phyloP scores from a whole-genome alignment of 2,113 vertebrate genomes.

The Microcebus jonahi region DNA sequence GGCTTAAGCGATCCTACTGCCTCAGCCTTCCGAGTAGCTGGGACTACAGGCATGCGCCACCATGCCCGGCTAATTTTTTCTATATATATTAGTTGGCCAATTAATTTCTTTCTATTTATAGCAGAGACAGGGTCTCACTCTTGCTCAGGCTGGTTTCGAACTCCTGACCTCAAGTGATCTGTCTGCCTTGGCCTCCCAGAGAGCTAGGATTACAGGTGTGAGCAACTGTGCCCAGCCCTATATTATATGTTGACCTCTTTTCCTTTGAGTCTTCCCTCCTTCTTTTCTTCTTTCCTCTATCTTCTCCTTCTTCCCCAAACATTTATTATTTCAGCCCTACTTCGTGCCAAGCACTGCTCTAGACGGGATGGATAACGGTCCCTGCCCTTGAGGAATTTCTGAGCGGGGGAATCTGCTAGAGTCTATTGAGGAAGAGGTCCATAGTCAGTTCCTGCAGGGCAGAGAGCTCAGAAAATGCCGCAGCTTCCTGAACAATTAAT shows the following conservation, averaged over 20 bases:
- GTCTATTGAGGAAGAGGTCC: neutral
- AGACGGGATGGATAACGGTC: fast-evolving
- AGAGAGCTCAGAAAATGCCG: neutral
- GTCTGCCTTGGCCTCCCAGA: no score
- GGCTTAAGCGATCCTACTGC: no score
- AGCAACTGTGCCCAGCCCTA: fast-evolving
- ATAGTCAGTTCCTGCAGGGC: neutral
- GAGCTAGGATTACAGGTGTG: no score
- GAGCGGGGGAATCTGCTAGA: neutral
- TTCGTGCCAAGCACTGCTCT: neutral
- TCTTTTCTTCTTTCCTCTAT: neutral
- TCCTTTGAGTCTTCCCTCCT: neutral
- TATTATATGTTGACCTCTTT: neutral
- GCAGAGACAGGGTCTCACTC: no score
- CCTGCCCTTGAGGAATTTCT: neutral
- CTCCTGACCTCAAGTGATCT: no score
- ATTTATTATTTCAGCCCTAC: neutral
- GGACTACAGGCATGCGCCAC: no score
- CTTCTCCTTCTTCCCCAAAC: neutral
- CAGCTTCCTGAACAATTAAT: neutral
- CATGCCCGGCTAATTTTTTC: no score
- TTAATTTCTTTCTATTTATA: no score
- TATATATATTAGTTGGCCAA: no score
- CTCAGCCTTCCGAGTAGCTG: no score
- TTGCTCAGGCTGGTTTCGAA: no score